Evolutionary conservation across 2,797 vertebrate genomes (phyloP).

Genomic region (Alouatta caraya): DNA sequence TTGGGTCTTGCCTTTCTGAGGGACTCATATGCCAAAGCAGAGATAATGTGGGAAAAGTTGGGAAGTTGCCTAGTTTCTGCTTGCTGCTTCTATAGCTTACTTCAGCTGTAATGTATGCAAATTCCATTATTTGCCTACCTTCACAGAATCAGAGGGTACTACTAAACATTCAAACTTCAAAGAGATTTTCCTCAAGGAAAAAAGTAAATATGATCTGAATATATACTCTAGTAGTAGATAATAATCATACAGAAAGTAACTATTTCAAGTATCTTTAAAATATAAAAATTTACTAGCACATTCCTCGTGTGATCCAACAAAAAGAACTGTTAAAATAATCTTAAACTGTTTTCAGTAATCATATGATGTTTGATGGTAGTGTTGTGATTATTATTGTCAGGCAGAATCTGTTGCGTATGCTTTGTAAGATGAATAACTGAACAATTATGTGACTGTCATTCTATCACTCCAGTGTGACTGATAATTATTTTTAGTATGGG

Average conservation of each 20-base stretch:
- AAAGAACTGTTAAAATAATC: slow-evolving; percentile 1
- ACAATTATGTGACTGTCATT: background rate
- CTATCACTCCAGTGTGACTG: background rate
- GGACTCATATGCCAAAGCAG: background rate
- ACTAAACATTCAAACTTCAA: slow-evolving; percentile 45
- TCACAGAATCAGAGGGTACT: background rate
- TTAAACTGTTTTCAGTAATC: slow-evolving; percentile 34
- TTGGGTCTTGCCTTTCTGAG: background rate
- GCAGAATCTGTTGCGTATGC: slow-evolving; percentile 1
- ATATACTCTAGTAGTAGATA: background rate
- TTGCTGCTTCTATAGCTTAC: background rate
- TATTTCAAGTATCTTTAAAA: slow-evolving; percentile 36
- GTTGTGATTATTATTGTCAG: background rate
- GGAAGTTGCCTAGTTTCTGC: slow-evolving; percentile 12
- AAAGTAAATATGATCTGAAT: slow-evolving; percentile 47
- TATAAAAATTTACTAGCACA: background rate
- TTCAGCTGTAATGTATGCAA: background rate
- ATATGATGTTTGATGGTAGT: background rate
- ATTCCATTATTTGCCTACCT: slow-evolving; percentile 41
- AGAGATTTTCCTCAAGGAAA: slow-evolving; percentile 20
- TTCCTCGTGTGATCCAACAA: background rate
- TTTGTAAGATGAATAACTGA: slow-evolving; percentile 29
- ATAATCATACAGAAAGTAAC: slow-evolving; percentile 11
- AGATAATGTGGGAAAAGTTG: slow-evolving; percentile 31
- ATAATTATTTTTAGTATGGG: background rate